Base-by-base conservation (phyloP, 2,797 vertebrate species). In the Acanthornis magna region DNA sequence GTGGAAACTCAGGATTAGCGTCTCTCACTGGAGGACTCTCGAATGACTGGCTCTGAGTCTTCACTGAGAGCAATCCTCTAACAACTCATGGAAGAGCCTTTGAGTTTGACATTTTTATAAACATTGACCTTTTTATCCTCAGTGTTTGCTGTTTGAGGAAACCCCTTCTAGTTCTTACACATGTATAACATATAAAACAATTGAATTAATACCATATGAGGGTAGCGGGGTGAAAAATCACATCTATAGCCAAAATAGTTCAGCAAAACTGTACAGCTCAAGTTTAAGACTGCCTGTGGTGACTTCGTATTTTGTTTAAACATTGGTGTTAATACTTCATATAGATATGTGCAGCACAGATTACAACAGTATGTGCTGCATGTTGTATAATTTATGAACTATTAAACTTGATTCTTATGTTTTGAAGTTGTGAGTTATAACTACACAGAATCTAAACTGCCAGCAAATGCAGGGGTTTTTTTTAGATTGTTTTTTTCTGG, bases 141-240 rank as follows among this genome's bases (percentile, higher is more conserved):
- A n/a, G 25, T 67, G 85, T 94, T 84, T 89, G 89, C 53, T 91
- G 91, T 91, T 78, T 29, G 83, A 91, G 85, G 92, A 96, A 94
- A 96, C 94, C 91, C 91, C 79, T 91, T 77, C 76, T 85, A 85
- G 77, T 70, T 91, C 79, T 91, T 88, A 80, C 0, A 42, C 84
- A 77, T 74, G 61, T 88, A 85, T 51, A 92, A 85, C 77, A 89
- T 40, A 54, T 85, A 92, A 96, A 95, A 92, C 86, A 80, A 91
- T 58, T 58, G 84, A 95, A 96, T 96, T 83, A 89, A 92, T 85
- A 83, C 94, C 96, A 95, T 80, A 91, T 92, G 96, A 93, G 76
- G 85, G 55, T 50, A 87, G 87, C 89, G 34, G 75, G 65, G 82
- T 77, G 82, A 85, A 91, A 95, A 94, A 94, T 84, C 90, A 84